These are phyloP conservation scores for Andrena haemorrhoa DNA, from an alignment of 2,888 invertebrate species.

Conservation along the genomic window DNA sequence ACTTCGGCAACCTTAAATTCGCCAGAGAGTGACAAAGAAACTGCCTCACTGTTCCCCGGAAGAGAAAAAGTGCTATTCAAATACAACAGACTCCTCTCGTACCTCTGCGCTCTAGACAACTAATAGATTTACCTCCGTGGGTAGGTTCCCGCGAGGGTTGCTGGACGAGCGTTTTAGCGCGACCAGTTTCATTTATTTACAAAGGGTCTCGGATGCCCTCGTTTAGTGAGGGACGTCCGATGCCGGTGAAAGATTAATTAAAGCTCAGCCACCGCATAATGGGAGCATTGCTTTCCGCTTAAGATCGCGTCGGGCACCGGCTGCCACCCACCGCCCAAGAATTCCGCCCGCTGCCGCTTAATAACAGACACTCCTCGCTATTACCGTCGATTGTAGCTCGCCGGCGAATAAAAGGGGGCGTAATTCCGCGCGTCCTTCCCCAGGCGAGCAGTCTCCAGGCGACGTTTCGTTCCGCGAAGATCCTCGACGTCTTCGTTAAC, in stretches of 20 bases:
- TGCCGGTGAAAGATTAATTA: conserved; percentile 72
- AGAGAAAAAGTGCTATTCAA: conserved; percentile 4
- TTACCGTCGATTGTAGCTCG: conserved; percentile 50
- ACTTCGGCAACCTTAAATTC: conserved; percentile 1
- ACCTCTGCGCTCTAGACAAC: conserved; percentile 8
- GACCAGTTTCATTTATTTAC: conserved; percentile 64
- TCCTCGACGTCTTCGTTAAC: conserved; percentile 63
- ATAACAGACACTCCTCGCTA: conserved; percentile 53
- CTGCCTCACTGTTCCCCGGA: neutral
- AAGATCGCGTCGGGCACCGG: conserved; percentile 57
- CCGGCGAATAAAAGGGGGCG: conserved; percentile 43
- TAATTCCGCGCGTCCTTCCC: conserved; percentile 39
- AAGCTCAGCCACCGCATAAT: conserved; percentile 69
- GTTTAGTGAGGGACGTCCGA: conserved; percentile 58
- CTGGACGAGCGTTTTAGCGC: conserved; percentile 13
- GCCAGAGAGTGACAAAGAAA: neutral
- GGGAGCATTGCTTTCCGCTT: conserved; percentile 74
- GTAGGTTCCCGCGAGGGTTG: conserved; percentile 23
- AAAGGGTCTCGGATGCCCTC: conserved; percentile 41
- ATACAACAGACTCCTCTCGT: conserved; percentile 2
- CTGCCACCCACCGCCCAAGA: conserved; percentile 28
- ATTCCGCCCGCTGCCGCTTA: conserved; percentile 62
- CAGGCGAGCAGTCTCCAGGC: neutral
- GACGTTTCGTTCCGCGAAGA: conserved; percentile 32
- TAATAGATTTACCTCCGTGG: conserved; percentile 41